Evolutionary conservation across 1,140 invertebrate genomes (phyloP), one percentile per base, ranked within the genome.

Genomic region (Euwallacea fornicatus): DNA sequence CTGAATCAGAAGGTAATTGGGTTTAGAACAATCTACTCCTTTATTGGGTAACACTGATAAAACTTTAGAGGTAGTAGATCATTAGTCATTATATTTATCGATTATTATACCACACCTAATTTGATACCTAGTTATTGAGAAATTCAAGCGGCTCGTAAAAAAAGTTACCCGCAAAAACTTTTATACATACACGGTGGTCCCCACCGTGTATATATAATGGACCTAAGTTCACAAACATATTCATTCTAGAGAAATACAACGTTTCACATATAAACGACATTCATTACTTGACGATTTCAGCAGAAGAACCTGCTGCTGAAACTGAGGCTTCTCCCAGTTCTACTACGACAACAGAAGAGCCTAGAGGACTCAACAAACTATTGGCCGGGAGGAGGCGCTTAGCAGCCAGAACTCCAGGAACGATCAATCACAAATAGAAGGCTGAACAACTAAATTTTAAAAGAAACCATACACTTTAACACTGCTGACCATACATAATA

Each of bases 301-400:
- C 7, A 74, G 79, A 81, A 6, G 84, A 83, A 42, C 79, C 83
- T 56, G 80, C 83, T 42, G 84, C 85, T 16, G 78, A 80, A 13
- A 76, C 81, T 7, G 82, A 84, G 75, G 79, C 82, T 13, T 82
- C 83, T 43, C 44, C 79, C 8, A 73, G 79, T 42, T 79, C 81
- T 0, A 83, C 82, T 64, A 83, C 81, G 43, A 84, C 83, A 0
- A 81, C 84, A 0, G 85, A 86, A 66, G 84, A 86, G 72, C 84
- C 85, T 8, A 82, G 85, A 73, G 86, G 87, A 21, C 75, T 89
- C 8, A 85, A 84, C 53, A 83, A 84, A 66, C 79, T 89, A 7
- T 72, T 89, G 7, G 85, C 86, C 0, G 85, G 87, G 43, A 83
- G 88, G 75, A 85, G 87, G 71, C 84, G 87, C 78, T 79, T 87